phyloP scores from a whole-genome alignment of 2,888 invertebrate genomes.

The Microdon myrmicae region DNA sequence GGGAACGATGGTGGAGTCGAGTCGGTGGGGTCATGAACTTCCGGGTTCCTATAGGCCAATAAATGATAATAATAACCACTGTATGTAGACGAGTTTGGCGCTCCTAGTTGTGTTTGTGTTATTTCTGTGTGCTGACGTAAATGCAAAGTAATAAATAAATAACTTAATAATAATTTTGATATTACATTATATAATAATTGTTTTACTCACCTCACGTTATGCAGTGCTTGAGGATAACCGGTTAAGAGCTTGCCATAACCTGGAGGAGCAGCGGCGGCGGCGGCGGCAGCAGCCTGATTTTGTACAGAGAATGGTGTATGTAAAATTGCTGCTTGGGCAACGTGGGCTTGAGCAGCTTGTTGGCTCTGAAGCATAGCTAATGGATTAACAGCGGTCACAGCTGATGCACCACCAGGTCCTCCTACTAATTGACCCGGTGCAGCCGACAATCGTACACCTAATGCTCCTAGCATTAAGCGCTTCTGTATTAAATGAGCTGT shows the following conservation, averaged over 20 bases:
- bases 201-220: conserved; percentile 64
- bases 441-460: conserved; percentile 72
- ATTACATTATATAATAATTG: no score
- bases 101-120: no score
- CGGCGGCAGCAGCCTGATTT: conserved; percentile 72
- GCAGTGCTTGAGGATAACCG: conserved; percentile 70
- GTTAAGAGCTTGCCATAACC: conserved; percentile 76
- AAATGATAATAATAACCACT: no score
- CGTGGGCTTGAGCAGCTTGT: conserved; percentile 63
- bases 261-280: conserved; percentile 70
- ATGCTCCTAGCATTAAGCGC: conserved; percentile 76
- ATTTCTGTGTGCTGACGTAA: no score
- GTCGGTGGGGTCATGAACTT: no score
- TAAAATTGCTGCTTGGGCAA: conserved; percentile 66
- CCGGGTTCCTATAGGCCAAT: no score
- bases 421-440: conserved; percentile 69
- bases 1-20: no score
- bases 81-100: no score
- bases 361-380: conserved; percentile 70
- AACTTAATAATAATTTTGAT: no score
- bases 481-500: conserved; percentile 76
- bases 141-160: no score
- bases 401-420: conserved; percentile 63
- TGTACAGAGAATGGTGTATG: conserved; percentile 69
- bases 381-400: conserved; percentile 69